A percentile compares a stretch with the other conserved stretches of the same genome.
These are phyloP conservation scores for Acanthosepion pharaonis DNA, from an alignment of 2,888 invertebrate species.

Conservation along the genomic window DNA sequence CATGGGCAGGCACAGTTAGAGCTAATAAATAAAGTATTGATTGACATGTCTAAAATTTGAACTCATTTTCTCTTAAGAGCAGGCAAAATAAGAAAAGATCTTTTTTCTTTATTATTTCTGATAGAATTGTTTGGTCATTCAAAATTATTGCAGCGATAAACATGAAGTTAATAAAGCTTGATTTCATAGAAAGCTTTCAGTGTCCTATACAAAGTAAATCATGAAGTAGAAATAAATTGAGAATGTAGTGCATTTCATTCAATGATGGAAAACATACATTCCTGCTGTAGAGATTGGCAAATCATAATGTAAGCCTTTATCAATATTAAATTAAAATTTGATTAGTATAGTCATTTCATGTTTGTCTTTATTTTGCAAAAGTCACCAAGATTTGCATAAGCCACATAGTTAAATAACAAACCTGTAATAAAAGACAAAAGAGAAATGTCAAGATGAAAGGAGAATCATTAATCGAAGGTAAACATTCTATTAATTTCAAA, in stretches of 20 bases:
- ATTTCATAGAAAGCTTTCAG: neutral
- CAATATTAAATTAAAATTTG: neutral
- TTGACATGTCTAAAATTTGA: neutral
- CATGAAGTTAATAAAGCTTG: neutral
- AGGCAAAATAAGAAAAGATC: neutral
- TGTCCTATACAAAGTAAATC: neutral
- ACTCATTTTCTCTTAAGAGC: neutral
- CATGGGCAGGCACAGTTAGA: neutral
- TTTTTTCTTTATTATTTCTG: constrained; percentile 33
- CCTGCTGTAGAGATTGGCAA: too few species aligned
- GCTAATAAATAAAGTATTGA: neutral
- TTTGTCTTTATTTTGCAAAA: neutral
- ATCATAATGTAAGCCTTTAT: too few species aligned
- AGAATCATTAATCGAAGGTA: neutral
- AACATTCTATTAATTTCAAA: neutral
- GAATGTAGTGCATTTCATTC: too few species aligned
- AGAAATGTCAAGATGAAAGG: neutral
- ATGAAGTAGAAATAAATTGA: too few species aligned
- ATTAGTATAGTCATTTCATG: neutral
- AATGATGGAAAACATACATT: too few species aligned
- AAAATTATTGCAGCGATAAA: neutral
- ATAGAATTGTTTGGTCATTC: neutral
- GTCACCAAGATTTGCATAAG: neutral
- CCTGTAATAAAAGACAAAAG: constrained; percentile 15
- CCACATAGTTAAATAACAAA: neutral